phyloP scores from a whole-genome alignment of 2,888 invertebrate genomes.

The Andrena camellia region DNA sequence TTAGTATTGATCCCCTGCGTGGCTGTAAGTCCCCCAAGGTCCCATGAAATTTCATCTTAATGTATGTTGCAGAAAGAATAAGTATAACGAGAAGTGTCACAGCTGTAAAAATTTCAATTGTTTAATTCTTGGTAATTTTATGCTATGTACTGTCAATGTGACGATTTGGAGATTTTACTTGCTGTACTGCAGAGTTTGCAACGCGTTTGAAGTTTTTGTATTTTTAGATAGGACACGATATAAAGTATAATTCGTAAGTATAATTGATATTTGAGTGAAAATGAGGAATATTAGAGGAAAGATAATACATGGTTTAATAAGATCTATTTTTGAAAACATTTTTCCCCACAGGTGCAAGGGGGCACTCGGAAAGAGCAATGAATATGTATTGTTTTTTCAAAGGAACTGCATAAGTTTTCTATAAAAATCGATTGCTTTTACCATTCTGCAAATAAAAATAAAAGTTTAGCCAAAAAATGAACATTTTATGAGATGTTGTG shows the following conservation, averaged over 20 bases:
- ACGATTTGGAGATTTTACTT: background rate
- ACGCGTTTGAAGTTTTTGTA: too few species aligned
- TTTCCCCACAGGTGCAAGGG: background rate
- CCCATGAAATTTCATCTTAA: background rate
- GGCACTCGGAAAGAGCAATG: background rate
- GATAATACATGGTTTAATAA: too few species aligned
- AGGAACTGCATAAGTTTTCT: background rate
- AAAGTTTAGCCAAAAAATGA: too few species aligned
- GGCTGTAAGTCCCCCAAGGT: background rate
- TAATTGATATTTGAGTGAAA: too few species aligned
- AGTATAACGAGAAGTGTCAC: background rate
- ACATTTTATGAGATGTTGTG: too few species aligned
- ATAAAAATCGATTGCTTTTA: too few species aligned
- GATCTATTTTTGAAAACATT: background rate
- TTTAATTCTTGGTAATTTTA: background rate
- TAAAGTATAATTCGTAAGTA: too few species aligned
- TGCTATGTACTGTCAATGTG: background rate
- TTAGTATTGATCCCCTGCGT: slow-evolving; percentile 6
- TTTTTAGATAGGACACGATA: too few species aligned
- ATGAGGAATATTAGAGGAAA: too few species aligned
- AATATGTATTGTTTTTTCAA: background rate
- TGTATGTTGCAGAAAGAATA: background rate
- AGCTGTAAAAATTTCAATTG: background rate
- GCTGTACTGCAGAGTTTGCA: too few species aligned
- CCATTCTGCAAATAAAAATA: too few species aligned